Conservation (phyloP, 2,888 invertebrate genomes). For the Meiosimyza platycephala region DNA sequence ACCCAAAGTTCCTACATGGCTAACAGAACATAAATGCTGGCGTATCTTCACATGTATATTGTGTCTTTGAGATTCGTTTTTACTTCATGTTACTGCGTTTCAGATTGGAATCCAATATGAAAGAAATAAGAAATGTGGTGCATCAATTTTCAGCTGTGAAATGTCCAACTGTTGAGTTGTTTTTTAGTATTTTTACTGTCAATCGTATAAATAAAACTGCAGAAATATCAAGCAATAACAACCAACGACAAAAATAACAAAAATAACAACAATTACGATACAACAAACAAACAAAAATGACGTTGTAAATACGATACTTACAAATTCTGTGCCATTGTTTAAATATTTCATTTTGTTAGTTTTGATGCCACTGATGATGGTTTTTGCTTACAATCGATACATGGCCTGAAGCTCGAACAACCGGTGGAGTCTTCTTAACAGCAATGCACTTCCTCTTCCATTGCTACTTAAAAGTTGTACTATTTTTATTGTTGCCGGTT, state of each 20-base stretch:
- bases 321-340: constrained; percentile 18
- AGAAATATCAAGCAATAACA: neutral
- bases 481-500: too few relatives aligned
- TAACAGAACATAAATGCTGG: too few relatives aligned
- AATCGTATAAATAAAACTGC: too few relatives aligned
- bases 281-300: constrained; percentile 40
- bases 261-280: constrained; percentile 39
- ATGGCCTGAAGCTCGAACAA: constrained; percentile 10
- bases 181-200: too few relatives aligned
- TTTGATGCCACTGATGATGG: neutral
- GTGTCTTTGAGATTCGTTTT: too few relatives aligned
- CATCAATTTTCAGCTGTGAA: too few relatives aligned
- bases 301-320: constrained; percentile 8
- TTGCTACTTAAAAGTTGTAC: neutral
- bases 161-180: too few relatives aligned
- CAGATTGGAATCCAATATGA: too few relatives aligned
- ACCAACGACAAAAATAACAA: constrained; percentile 24
- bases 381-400: constrained; percentile 20
- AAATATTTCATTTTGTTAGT: constrained; percentile 19
- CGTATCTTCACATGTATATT: too few relatives aligned
- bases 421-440: constrained; percentile 17
- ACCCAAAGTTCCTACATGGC: too few relatives aligned
- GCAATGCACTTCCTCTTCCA: constrained; percentile 56
- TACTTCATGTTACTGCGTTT: too few relatives aligned
- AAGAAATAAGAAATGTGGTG: too few relatives aligned